Base-by-base conservation (phyloP, 2,888 invertebrate species). In the Gastracanthus pulcherrimus region DNA sequence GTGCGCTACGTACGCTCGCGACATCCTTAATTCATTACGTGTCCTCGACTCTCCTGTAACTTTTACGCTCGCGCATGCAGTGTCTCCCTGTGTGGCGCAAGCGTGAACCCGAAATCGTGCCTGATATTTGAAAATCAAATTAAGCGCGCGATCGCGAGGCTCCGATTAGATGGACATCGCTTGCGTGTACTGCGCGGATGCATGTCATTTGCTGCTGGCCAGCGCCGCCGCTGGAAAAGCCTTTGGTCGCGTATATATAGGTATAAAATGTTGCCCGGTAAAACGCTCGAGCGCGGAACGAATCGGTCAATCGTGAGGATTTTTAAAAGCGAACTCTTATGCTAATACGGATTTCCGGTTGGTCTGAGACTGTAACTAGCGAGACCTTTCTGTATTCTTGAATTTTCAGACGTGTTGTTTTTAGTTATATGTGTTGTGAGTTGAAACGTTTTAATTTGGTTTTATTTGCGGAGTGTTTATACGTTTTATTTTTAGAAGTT, bases 61-160 rank as follows among this genome's bases (percentile, higher is more conserved):
- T n/a, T n/a, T n/a, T n/a, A n/a, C n/a, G n/a, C n/a, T n/a, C n/a
- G 19, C 48, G 51, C 13, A 26, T 26, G 16, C 41, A 26, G 0
- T 51, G 9, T 55, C 23, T 34, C 11, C 16, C 5, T 16, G 62
- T 62, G 34, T 62, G 62, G 31, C 31, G 62, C 5, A 9, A 62
- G 62, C 41, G 11, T 5, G 13, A 34, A 36, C 11, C 36, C 23
- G 7, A 31, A 41, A 16, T 38, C 41, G 66, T 26, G 36, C 7
- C 62, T 34, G 62, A 72, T 29, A 72, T 75, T 75, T 75, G 62
- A 64, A 75, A 75, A 75, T 75, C 75, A 75, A 75, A 75, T 64
- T 62, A 75, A 64, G 74, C 64, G 6, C 5, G 9, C 75, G 75
- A 76, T 76, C 64, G 51, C 55, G n/a, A 36, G 51, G n/a, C 4